Evolutionary conservation across 2,888 invertebrate genomes (phyloP), one percentile per base, ranked within the genome.

Genomic region (Drosophila robusta): DNA sequence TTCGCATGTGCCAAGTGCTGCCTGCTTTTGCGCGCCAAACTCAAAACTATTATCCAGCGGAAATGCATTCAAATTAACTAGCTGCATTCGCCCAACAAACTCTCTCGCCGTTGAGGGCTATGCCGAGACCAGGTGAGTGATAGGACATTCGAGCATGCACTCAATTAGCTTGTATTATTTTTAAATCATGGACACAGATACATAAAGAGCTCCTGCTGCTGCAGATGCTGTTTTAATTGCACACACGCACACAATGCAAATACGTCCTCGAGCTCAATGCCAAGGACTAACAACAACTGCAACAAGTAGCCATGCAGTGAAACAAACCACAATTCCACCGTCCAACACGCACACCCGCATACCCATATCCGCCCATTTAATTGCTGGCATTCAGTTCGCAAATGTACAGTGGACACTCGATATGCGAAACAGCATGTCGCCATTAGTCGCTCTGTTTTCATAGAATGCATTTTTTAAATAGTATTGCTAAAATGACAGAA

Each of bases 1-100:
- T 9, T 36, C 14, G n/a, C 42, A 45, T 16, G 36, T 16, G 18
- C 4, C 34, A 12, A 50, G 56, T 58, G 51, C 54, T 66, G 66
- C 52, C 39, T 39, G 52, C 26, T 39, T 66, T 75, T 75, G 57
- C 68, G 78, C 77, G 78, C 74, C 70, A 74, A 74, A 63, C 29
- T 41, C 29, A 39, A 45, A 45, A 24, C 22, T 45, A 39, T 32
- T 65, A 47, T 55, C 62, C 42, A 58, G 44, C 44, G 38, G 38
- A 49, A 49, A 46, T 62, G 47, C 64, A 57, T 41, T 42, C 29
- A 9, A 38, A 32, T 34, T 56, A 36, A 45, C 11, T 36, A 36
- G 26, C 49, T 38, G 8, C 36, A 4, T 12, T 34, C 34, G 2
- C 4, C 12, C 32, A 22, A 16, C 3, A 14, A 16, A 29, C 29